Evolutionary conservation across 2,888 invertebrate species (phyloP).

Genomic region (Machimus rusticus): DNA sequence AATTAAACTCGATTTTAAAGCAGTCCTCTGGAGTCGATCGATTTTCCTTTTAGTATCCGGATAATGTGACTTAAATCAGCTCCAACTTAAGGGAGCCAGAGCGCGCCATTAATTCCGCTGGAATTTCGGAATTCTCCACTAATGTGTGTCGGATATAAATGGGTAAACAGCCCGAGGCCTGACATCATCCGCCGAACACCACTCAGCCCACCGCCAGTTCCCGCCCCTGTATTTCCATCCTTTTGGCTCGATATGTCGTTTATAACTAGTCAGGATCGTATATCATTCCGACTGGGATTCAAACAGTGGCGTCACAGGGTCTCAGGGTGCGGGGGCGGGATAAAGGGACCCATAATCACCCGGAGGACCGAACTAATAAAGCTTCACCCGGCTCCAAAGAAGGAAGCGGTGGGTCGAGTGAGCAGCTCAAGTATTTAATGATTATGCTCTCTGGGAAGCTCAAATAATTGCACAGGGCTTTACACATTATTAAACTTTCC

Average conservation of each 20-base stretch:
- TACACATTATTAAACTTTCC: constrained; percentile 47
- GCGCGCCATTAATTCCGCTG: constrained; percentile 29
- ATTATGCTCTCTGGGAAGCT: constrained; percentile 41
- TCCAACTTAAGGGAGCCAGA: constrained; percentile 8
- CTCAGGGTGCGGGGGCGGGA: neutral
- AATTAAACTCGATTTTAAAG: constrained; percentile 15
- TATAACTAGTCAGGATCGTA: constrained; percentile 44
- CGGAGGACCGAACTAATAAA: constrained; percentile 44
- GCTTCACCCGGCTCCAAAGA: constrained; percentile 23
- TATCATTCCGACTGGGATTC: constrained; percentile 46
- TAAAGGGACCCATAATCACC: constrained; percentile 16
- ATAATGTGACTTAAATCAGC: constrained; percentile 30
- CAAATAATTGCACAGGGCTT: constrained; percentile 47
- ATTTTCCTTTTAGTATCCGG: constrained; percentile 14
- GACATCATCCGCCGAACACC: constrained; percentile 9
- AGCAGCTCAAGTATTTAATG: constrained; percentile 43
- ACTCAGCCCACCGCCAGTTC: neutral
- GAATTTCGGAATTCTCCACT: constrained; percentile 37
- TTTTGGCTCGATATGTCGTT: constrained; percentile 3
- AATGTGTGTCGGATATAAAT: constrained; percentile 40
- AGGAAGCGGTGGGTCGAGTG: constrained; percentile 37
- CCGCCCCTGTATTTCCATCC: neutral
- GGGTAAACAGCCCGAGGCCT: constrained; percentile 27
- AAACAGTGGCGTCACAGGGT: neutral
- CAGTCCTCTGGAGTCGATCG: neutral